A percentile compares a stretch with the other conserved stretches of the same genome.
Conservation (phyloP, 2,113 vertebrate genomes). For the Bungarus multicinctus region DNA sequence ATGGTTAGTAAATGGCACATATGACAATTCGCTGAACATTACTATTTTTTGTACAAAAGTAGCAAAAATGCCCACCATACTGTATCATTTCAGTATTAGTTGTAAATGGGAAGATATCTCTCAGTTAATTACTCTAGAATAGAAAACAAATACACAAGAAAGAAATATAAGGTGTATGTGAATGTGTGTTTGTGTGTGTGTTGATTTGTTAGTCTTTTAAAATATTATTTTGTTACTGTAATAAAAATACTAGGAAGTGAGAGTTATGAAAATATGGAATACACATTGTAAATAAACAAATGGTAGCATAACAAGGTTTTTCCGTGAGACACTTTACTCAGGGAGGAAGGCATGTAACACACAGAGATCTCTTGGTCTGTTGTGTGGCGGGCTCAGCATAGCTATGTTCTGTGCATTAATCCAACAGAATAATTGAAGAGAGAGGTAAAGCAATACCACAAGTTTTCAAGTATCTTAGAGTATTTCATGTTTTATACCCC, state of each 20-base stretch:
- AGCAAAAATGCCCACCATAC: not conserved
- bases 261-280: not conserved
- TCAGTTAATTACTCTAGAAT: fast-evolving
- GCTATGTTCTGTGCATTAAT: not conserved
- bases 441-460: not conserved
- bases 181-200: not conserved
- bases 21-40: slow-evolving; percentile 60
- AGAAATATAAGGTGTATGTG: not conserved
- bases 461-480: not conserved
- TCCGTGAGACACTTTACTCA: not conserved
- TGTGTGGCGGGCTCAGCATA: not conserved
- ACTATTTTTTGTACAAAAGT: not conserved
- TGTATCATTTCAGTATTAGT: not conserved
- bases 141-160: fast-evolving
- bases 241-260: not conserved
- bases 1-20: slow-evolving; percentile 91
- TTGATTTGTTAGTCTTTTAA: not conserved
- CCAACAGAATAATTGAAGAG: not conserved
- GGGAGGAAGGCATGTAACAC: not conserved
- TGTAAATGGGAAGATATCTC: fast-evolving
- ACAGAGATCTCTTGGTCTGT: not conserved
- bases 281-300: not conserved
- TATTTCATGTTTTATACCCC: not conserved
- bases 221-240: not conserved
- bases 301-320: not conserved